Percentiles rank a stretch among this genome's conserved stretches.
Evolutionary conservation across 2,113 vertebrate species (phyloP).

Genomic region (Alosa alosa): DNA sequence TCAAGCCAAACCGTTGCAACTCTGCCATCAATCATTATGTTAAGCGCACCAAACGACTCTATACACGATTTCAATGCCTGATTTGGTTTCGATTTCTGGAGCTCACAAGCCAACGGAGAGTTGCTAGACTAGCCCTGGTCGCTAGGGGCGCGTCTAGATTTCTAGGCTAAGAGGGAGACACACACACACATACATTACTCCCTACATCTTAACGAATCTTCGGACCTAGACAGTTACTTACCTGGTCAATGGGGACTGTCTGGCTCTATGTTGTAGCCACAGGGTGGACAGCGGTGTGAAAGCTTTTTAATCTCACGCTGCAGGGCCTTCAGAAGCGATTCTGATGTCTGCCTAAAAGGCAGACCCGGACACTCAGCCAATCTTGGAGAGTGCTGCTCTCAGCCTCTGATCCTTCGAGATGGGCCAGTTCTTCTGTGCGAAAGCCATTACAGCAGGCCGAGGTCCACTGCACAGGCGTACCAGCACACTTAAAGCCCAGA

Average conservation of each 20-base stretch:
- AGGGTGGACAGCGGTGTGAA: not conserved
- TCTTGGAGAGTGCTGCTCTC: not conserved
- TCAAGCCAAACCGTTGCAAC: no score
- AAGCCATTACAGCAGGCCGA: not conserved
- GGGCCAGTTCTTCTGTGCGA: not conserved
- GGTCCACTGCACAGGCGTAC: not conserved
- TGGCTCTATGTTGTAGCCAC: not conserved
- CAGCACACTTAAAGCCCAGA: not conserved
- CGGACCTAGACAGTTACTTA: not conserved
- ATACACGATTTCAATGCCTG: no score
- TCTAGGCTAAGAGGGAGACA: not conserved
- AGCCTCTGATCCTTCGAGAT: not conserved
- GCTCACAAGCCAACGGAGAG: no score
- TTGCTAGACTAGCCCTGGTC: no score
- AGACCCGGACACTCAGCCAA: not conserved
- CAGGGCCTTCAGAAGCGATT: not conserved
- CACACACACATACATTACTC: not conserved
- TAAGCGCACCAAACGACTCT: no score
- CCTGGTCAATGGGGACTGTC: not conserved
- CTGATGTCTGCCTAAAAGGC: not conserved
- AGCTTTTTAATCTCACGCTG: constrained; percentile 10
- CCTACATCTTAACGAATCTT: not conserved
- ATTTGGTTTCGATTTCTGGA: no score
- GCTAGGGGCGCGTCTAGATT: no score
- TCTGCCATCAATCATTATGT: no score